A percentile compares a stretch with the other conserved stretches of the same genome.
These are phyloP conservation scores for Lepeophtheirus nordmannii DNA, from an alignment of 2,888 invertebrate genomes.

Conservation along the genomic window DNA sequence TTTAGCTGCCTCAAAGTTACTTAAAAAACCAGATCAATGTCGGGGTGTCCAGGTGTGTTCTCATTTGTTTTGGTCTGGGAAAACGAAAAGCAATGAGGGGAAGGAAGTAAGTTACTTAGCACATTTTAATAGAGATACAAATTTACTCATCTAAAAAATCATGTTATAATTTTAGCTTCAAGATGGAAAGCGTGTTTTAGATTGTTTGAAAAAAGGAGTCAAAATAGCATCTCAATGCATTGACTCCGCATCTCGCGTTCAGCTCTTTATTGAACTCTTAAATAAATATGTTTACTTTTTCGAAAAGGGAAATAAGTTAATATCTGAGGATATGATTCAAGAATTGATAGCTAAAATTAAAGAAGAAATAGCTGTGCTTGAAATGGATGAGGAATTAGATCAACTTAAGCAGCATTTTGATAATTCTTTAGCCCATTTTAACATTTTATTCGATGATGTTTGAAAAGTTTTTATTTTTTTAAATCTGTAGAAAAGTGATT, in stretches of 20 bases:
- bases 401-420: conserved; percentile 90
- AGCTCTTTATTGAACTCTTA: conserved; percentile 81
- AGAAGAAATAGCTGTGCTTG: conserved; percentile 81
- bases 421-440: conserved; percentile 67
- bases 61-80: conserved; percentile 92
- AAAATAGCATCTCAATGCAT: conserved; percentile 93
- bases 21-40: conserved; percentile 97
- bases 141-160: not conserved
- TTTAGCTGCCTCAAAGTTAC: conserved; percentile 78
- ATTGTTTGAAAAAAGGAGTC: conserved; percentile 86
- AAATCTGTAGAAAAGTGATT: too few relatives aligned
- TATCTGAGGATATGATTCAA: conserved; percentile 47
- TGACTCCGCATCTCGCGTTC: conserved; percentile 90
- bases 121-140: not conserved
- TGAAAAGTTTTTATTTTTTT: too few relatives aligned
- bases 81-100: conserved; percentile 40
- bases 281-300: conserved; percentile 85
- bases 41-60: conserved; percentile 61
- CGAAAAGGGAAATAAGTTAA: conserved; percentile 65
- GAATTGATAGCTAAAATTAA: conserved; percentile 76
- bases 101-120: conserved; percentile 34
- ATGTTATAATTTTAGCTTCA: conserved; percentile 45
- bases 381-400: conserved; percentile 86
- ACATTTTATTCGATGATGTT: conserved; percentile 29
- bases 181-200: conserved; percentile 76